A percentile compares a stretch with the other conserved stretches of the same genome.
phyloP scores from a whole-genome alignment of 2,113 vertebrate genomes.

The Catharus bicknelli region DNA sequence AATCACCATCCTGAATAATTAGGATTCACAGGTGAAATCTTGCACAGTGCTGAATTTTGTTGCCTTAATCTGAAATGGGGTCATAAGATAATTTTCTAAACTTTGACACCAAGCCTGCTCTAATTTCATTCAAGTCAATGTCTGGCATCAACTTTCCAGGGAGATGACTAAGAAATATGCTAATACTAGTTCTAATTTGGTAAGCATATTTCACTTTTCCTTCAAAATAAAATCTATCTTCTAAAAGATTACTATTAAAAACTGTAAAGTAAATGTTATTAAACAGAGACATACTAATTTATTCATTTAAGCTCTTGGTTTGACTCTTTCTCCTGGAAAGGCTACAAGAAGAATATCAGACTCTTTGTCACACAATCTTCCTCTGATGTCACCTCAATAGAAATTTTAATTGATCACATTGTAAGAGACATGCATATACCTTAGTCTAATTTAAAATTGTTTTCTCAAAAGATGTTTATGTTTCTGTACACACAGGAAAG shows the following conservation, averaged over 20 bases:
- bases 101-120: neutral
- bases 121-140: neutral
- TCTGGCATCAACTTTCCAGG: neutral
- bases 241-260: neutral
- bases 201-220: neutral
- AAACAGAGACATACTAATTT: neutral
- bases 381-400: neutral
- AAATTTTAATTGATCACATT: neutral
- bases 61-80: neutral
- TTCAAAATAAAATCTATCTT: neutral
- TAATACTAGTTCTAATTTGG: neutral
- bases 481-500: neutral
- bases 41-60: neutral
- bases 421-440: neutral
- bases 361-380: neutral
- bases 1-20: neutral
- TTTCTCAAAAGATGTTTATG: neutral
- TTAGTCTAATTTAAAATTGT: neutral
- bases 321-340: neutral
- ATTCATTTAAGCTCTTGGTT: neutral
- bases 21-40: neutral
- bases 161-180: neutral
- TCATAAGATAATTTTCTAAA: neutral
- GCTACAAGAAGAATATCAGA: neutral
- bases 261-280: neutral